phyloP scores from a whole-genome alignment of 1,140 invertebrate species.

The Calliphora vicina region DNA sequence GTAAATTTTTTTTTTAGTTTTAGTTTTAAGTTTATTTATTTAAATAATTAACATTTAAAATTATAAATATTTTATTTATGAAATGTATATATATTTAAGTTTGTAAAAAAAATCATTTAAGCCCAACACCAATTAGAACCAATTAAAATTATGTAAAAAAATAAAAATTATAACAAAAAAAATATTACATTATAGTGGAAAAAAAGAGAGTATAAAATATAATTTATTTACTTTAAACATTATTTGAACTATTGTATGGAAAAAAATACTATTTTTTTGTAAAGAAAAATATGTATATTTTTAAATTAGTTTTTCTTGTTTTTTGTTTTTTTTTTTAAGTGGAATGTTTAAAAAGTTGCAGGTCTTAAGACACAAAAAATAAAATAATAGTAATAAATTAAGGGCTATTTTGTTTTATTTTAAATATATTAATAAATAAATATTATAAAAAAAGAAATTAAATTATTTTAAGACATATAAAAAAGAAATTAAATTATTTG shows the following conservation, averaged over 20 bases:
- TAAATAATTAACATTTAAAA: not conserved
- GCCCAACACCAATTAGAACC: conserved; percentile 32
- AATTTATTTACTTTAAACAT: not conserved
- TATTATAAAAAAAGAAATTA: not conserved
- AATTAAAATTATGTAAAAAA: conserved; percentile 14
- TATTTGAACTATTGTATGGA: conserved; percentile 26
- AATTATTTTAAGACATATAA: conserved; percentile 8
- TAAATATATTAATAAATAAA: not conserved
- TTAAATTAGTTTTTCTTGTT: not conserved
- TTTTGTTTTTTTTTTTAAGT: not conserved
- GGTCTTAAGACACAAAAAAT: not conserved
- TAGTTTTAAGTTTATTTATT: not conserved
- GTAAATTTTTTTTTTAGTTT: not conserved
- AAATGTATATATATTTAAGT: not conserved
- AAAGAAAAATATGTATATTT: not conserved
- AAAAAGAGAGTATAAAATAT: conserved; percentile 1
- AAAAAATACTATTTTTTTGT: conserved; percentile 29
- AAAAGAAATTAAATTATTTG: conserved; percentile 3
- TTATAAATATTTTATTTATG: not conserved
- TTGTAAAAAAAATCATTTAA: conserved; percentile 23
- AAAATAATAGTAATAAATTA: conserved; percentile 15
- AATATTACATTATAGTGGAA: not conserved
- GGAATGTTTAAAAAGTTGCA: not conserved
- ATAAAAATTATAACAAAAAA: conserved; percentile 17
- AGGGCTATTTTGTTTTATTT: conserved; percentile 10